phyloP scores from a whole-genome alignment of 2,888 invertebrate genomes.

The Agrotis clavis region DNA sequence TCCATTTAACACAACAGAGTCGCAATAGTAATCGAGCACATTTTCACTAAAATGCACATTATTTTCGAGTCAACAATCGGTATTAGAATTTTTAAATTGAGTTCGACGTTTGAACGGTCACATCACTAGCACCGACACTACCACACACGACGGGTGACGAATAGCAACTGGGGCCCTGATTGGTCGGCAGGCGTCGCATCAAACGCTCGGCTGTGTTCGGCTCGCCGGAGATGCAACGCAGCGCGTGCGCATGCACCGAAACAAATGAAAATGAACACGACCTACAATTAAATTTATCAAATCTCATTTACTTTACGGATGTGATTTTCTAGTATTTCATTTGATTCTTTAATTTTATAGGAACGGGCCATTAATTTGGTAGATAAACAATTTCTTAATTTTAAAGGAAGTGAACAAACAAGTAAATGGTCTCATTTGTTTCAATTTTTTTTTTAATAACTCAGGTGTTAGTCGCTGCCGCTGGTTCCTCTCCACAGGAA shows the following conservation, averaged over 20 bases:
- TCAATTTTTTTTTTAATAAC: too few relatives aligned
- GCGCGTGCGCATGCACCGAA: conserved; percentile 77
- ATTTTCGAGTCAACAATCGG: conserved; percentile 75
- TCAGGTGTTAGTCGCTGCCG: too few relatives aligned
- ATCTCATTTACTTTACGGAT: conserved; percentile 62
- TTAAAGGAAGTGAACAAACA: not conserved
- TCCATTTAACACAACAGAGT: conserved; percentile 77
- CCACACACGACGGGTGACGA: conserved; percentile 72
- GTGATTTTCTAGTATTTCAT: conserved; percentile 7
- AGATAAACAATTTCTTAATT: not conserved
- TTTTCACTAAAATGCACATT: conserved; percentile 84
- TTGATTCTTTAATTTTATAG: not conserved
- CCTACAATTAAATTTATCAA: conserved; percentile 58
- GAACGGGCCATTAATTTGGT: conserved; percentile 7
- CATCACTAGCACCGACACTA: conserved; percentile 74
- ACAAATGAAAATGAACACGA: conserved; percentile 64
- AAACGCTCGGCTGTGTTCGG: conserved; percentile 60
- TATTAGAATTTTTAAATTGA: conserved; percentile 66
- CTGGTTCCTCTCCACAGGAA: too few relatives aligned
- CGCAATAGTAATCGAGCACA: conserved; percentile 78
- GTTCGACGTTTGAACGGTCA: conserved; percentile 73
- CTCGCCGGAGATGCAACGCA: conserved; percentile 77
- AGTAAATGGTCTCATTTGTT: not conserved
- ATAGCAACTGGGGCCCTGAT: conserved; percentile 80
- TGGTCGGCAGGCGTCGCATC: conserved; percentile 69